Evolutionary conservation across 2,888 invertebrate species (phyloP).

Genomic region (Lasius platythorax): DNA sequence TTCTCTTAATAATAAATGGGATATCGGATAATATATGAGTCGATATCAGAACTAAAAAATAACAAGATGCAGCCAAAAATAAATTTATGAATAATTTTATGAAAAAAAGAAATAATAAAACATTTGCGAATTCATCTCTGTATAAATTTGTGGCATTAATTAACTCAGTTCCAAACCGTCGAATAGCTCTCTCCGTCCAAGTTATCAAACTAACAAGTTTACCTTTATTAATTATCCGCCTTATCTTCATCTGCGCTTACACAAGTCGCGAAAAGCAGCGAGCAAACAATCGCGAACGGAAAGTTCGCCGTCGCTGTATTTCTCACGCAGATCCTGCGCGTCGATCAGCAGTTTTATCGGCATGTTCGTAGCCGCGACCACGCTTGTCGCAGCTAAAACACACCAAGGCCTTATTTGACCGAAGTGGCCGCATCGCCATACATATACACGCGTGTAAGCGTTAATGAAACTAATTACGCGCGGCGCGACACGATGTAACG

Average conservation of each 20-base stretch:
- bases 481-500: conserved; percentile 56
- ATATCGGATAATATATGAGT: background rate
- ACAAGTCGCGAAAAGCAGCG: background rate
- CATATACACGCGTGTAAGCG: conserved; percentile 44
- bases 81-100: background rate
- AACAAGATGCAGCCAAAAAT: background rate
- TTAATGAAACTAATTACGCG: conserved; percentile 71
- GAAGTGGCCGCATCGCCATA: conserved; percentile 50
- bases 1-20: background rate
- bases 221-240: conserved; percentile 12
- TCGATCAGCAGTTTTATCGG: conserved; percentile 8
- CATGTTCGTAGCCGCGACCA: conserved; percentile 6
- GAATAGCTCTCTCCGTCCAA: background rate
- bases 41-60: background rate
- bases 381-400: conserved; percentile 33
- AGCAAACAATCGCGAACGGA: background rate
- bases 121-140: background rate
- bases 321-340: background rate
- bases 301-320: background rate
- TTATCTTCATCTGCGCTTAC: background rate
- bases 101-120: background rate
- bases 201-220: background rate
- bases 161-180: background rate
- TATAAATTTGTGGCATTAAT: background rate
- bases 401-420: conserved; percentile 32